phyloP scores from a whole-genome alignment of 1,140 invertebrate species.

The Platyura marginata region DNA sequence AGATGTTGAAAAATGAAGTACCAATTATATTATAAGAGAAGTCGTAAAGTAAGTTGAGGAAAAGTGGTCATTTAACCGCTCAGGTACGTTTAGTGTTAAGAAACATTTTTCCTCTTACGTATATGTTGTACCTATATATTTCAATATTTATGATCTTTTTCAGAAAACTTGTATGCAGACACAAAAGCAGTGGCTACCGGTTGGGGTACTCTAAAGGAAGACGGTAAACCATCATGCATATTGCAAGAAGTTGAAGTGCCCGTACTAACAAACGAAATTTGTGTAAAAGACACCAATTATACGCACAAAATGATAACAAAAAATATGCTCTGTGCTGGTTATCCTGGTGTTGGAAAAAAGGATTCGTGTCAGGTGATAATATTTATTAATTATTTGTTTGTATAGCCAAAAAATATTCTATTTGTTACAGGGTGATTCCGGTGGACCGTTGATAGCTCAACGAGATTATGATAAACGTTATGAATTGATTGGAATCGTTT shows the following conservation, averaged over 20 bases:
- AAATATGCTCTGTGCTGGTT: slow-evolving; percentile 75
- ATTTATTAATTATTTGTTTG: not conserved
- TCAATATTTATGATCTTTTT: too few relatives aligned
- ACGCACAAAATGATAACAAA: slow-evolving; percentile 59
- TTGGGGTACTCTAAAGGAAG: slow-evolving; percentile 68
- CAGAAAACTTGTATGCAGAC: slow-evolving; percentile 47
- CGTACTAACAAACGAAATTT: slow-evolving; percentile 56
- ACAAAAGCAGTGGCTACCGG: slow-evolving; percentile 53
- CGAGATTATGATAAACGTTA: slow-evolving; percentile 51
- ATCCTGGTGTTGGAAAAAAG: slow-evolving; percentile 47
- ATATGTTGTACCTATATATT: too few relatives aligned
- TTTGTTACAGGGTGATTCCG: slow-evolving; percentile 64
- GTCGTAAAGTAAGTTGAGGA: too few relatives aligned
- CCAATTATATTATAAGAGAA: too few relatives aligned
- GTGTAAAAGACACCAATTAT: slow-evolving; percentile 57
- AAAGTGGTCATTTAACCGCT: too few relatives aligned
- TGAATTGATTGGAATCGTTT: slow-evolving; percentile 53
- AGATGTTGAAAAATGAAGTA: too few relatives aligned
- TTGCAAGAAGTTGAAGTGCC: slow-evolving; percentile 69
- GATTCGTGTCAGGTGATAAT: slow-evolving; percentile 63
- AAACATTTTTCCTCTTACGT: too few relatives aligned
- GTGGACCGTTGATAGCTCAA: slow-evolving; percentile 63
- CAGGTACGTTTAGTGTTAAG: too few relatives aligned
- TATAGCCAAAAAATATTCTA: slow-evolving; percentile 4
- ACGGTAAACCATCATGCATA: slow-evolving; percentile 59